Conservation (phyloP, 2,113 vertebrate species). For the Hucho hucho region DNA sequence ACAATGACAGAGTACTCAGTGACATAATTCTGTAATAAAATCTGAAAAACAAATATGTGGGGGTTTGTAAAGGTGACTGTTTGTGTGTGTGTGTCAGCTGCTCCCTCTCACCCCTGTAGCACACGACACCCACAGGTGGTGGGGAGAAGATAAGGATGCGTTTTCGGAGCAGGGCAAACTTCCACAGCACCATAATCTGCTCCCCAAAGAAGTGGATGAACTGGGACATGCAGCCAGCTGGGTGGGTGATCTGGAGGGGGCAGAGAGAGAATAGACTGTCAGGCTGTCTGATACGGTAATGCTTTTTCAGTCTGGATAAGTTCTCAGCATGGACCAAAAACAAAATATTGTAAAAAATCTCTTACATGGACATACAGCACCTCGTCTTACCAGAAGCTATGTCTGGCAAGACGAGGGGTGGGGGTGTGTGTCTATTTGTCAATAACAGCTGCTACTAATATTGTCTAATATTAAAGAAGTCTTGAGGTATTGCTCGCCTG, state of each 20-base stretch:
- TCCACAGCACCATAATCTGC: conserved; percentile 97
- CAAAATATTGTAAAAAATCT: background rate
- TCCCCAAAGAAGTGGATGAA: conserved; percentile 99
- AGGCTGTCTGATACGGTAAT: background rate
- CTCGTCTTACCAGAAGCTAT: too few relatives aligned
- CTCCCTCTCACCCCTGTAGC: conserved; percentile 86
- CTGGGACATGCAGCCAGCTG: conserved; percentile 99
- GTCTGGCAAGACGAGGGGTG: too few relatives aligned
- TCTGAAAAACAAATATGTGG: background rate
- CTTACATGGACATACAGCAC: background rate
- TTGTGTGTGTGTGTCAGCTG: background rate
- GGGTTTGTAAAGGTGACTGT: background rate
- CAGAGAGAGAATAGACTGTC: conserved; percentile 5
- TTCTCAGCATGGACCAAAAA: too few relatives aligned
- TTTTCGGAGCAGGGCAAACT: conserved; percentile 93
- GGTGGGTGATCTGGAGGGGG: conserved; percentile 89
- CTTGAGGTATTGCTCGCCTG: too few relatives aligned
- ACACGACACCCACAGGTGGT: conserved; percentile 94
- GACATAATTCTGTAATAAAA: background rate
- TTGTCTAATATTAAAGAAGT: too few relatives aligned
- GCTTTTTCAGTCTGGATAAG: too few relatives aligned
- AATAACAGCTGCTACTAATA: too few relatives aligned
- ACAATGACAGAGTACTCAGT: background rate
- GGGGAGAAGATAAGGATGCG: conserved; percentile 97
- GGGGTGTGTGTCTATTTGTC: too few relatives aligned